phyloP scores from a whole-genome alignment of 2,888 invertebrate species.

The Stenodera caucasica region DNA sequence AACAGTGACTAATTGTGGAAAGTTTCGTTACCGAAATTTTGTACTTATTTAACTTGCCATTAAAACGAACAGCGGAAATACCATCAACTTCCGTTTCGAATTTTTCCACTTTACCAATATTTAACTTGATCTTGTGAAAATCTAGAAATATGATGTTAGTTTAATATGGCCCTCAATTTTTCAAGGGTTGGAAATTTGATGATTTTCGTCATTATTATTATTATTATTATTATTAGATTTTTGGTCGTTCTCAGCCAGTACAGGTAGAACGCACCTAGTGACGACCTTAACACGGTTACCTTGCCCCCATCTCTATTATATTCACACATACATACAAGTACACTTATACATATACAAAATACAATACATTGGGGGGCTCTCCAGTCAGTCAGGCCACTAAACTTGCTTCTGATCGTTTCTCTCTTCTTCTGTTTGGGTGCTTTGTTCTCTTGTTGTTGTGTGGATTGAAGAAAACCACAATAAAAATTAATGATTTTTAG shows the following conservation, averaged over 20 bases:
- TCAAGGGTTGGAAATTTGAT: background rate
- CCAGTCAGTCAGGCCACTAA: constrained; percentile 27
- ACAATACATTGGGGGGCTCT: constrained; percentile 24
- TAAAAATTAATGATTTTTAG: no score
- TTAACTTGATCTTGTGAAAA: no score
- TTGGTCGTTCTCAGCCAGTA: background rate
- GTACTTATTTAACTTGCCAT: no score
- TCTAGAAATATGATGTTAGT: no score
- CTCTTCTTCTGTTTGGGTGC: constrained; percentile 15
- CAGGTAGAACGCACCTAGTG: constrained; percentile 16
- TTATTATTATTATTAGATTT: no score
- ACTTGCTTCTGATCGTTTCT: constrained; percentile 21
- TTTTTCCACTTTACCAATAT: no score
- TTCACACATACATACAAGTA: background rate
- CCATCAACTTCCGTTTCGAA: background rate
- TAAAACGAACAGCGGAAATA: background rate
- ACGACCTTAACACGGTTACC: constrained; percentile 41
- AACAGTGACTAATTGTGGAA: background rate
- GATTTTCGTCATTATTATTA: background rate
- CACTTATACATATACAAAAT: no score
- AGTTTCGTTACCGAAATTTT: background rate
- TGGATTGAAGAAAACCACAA: constrained; percentile 7
- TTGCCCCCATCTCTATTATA: constrained; percentile 18
- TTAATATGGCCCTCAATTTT: background rate
- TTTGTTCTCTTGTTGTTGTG: constrained; percentile 29